Percentiles rank a stretch among this genome's conserved stretches.
These are phyloP conservation scores for Mionectes olivaceus DNA, from an alignment of 2,797 vertebrate species.

Conservation along the genomic window DNA sequence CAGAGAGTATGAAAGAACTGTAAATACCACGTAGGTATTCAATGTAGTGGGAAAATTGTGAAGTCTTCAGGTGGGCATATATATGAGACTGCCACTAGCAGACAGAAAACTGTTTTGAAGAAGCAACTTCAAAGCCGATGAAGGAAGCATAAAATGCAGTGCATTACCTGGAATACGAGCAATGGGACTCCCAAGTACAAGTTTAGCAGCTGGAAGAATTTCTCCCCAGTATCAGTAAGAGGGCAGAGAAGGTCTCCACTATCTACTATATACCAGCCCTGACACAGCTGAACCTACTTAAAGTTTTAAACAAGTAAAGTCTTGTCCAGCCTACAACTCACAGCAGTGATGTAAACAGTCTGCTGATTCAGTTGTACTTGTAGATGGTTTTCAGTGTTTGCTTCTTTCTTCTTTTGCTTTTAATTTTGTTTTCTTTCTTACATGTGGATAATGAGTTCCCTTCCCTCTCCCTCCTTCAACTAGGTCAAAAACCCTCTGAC, in stretches of 20 bases:
- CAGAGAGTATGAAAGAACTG: not conserved
- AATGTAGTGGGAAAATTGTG: not conserved
- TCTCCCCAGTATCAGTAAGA: not conserved
- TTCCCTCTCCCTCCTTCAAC: not conserved
- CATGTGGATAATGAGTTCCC: not conserved
- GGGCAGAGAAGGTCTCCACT: not conserved
- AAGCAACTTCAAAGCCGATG: not conserved
- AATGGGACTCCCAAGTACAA: not conserved
- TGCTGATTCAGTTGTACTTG: conserved; percentile 2
- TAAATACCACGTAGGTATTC: not conserved
- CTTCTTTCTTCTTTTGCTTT: not conserved
- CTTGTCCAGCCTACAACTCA: conserved; percentile 7
- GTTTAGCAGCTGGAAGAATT: not conserved
- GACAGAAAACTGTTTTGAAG: not conserved
- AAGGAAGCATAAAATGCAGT: not conserved
- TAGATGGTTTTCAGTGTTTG: not conserved
- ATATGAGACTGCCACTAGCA: not conserved
- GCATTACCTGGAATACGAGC: not conserved
- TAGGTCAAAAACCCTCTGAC: not conserved
- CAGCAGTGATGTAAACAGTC: not conserved
- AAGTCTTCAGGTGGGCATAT: not conserved
- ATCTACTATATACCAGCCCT: not conserved
- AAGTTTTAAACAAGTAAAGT: conserved; percentile 8
- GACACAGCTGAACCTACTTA: not conserved
- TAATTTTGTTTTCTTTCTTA: not conserved